Base-by-base conservation (phyloP, 2,797 vertebrate genomes). In the Tarsius wallacei region DNA sequence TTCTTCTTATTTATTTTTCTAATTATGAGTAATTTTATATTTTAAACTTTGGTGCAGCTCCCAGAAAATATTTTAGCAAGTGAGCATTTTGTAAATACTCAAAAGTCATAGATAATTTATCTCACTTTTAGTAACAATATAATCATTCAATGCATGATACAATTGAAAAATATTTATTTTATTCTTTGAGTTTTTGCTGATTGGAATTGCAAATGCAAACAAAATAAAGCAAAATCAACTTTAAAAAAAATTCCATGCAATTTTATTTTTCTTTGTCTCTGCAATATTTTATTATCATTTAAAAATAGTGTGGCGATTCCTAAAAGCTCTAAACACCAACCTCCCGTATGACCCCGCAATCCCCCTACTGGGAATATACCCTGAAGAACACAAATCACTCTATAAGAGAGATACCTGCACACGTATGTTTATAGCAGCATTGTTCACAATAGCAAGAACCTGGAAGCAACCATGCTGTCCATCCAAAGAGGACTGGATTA, bases 1-100 rank as follows among this genome's bases (percentile, higher is more conserved):
- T 71, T 70, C n/a, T 31, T 61, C 2, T 70, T 68, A 17, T 1
- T 64, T 82, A 57, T 87, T 95, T 95, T 81, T 31, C 55, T 92
- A 76, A 57, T 77, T 77, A 36, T 83, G 59, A 92, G 78, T 82
- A 66, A 82, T 82, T 91, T 91, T 87, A 10, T 82, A 70, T 68
- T 95, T 90, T 90, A 15, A 80, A 73, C 53, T 85, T 81, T 77
- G 87, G 26, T 90, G 42, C 31, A n/a, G 9, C 21, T 84, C 31
- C 42, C 21, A 96, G 61, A 78, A 89, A 96, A 74, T 70, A 28
- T 93, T 96, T 93, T 87, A 96, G 6, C 42, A 76, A 88, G 42
- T 87, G 61, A 63, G 7, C 6, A 82, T 68, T 96, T 78, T 70
- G 1, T 70, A 88, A 82, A 90, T 64, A 47, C 36, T 83, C 28